Evolutionary conservation across 1,140 invertebrate genomes (phyloP).

Genomic region (Achroia grisella): DNA sequence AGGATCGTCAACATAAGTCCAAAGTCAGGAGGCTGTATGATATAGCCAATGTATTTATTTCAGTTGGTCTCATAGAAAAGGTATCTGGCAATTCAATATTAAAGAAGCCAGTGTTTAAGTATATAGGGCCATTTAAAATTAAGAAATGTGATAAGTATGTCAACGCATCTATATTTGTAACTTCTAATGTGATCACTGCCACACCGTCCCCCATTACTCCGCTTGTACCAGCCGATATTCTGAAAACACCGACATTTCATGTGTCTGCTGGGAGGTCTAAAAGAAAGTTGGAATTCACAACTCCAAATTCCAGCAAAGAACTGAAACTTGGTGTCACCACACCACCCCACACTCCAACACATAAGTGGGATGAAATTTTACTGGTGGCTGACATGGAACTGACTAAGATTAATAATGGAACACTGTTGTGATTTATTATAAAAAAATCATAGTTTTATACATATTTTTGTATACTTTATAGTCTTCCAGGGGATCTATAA

Average conservation of each 20-base stretch:
- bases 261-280: conserved; percentile 59
- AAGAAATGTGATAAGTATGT: conserved; percentile 40
- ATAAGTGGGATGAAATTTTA: conserved; percentile 71
- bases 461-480: conserved; percentile 18
- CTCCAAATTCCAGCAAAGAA: conserved; percentile 36
- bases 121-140: conserved; percentile 75
- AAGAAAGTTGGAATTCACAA: conserved; percentile 67
- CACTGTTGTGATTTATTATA: conserved; percentile 39
- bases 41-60: conserved; percentile 83
- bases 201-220: conserved; percentile 62
- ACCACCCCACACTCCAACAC: conserved; percentile 60
- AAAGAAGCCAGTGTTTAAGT: conserved; percentile 81
- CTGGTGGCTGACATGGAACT: conserved; percentile 70
- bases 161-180: too few species aligned
- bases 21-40: conserved; percentile 84
- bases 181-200: conserved; percentile 6
- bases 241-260: conserved; percentile 42
- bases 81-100: conserved; percentile 74
- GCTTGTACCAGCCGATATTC: conserved; percentile 33
- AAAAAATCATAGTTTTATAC: conserved; percentile 19
- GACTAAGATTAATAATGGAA: conserved; percentile 65
- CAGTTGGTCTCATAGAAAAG: conserved; percentile 80
- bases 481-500: conserved; percentile 51
- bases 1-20: conserved; percentile 74
- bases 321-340: conserved; percentile 47